Evolutionary conservation across 2,888 invertebrate genomes (phyloP).

Genomic region (Hemaris fuciformis): DNA sequence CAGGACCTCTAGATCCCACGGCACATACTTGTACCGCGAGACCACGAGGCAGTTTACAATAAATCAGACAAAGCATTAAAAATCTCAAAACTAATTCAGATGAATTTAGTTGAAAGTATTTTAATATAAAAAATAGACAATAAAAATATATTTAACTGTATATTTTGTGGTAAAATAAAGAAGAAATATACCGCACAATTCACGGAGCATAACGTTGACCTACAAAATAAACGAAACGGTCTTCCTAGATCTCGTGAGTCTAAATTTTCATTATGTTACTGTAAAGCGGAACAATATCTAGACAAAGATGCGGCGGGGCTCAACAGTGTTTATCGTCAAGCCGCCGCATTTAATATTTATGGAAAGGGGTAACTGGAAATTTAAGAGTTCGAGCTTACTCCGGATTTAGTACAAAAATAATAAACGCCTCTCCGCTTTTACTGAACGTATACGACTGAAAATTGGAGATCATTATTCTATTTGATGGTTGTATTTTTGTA

Average conservation of each 20-base stretch:
- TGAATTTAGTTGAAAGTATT: too few species aligned
- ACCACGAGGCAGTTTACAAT: too few species aligned
- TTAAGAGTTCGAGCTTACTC: background rate
- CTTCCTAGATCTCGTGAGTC: background rate
- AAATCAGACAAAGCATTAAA: too few species aligned
- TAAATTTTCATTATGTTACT: background rate
- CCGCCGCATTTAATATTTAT: background rate
- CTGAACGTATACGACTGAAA: background rate
- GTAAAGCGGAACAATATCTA: background rate
- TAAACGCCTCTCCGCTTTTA: constrained; percentile 10
- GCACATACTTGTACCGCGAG: too few species aligned
- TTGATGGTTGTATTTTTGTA: background rate
- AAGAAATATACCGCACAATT: background rate
- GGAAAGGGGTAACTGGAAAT: constrained; percentile 2
- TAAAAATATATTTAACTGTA: too few species aligned
- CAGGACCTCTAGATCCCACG: too few species aligned
- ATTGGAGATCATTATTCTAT: background rate
- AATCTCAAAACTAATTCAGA: too few species aligned
- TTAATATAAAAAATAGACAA: too few species aligned
- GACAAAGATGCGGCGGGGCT: background rate
- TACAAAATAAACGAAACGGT: background rate
- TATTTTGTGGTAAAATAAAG: too few species aligned
- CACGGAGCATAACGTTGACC: background rate
- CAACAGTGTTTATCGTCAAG: background rate
- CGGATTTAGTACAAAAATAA: constrained; percentile 6